These are phyloP conservation scores for Machaerirhynchus nigripectus DNA, from an alignment of 2,113 vertebrate species.

Conservation along the genomic window DNA sequence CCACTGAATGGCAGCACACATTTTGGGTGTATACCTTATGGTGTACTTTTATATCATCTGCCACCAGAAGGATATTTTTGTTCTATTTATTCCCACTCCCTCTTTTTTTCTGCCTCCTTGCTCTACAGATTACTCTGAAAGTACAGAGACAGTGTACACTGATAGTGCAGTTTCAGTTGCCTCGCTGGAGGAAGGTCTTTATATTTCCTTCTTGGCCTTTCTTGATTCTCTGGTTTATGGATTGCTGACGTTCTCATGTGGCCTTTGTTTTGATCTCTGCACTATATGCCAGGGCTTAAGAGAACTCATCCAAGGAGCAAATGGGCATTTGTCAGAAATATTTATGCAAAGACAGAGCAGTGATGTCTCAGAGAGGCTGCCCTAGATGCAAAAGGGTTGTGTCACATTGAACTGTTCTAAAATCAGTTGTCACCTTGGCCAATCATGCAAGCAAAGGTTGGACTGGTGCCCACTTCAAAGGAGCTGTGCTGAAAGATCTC, in stretches of 20 bases:
- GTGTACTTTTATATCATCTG: background rate
- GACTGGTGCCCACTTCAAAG: background rate
- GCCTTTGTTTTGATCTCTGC: slow-evolving; percentile 18
- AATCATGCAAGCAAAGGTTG: background rate
- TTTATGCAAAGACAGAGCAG: background rate
- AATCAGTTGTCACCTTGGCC: background rate
- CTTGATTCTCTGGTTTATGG: background rate
- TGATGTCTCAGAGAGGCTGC: background rate
- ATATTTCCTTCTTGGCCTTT: background rate
- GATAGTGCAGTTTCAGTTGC: background rate
- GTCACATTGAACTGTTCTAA: background rate
- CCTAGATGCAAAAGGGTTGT: background rate
- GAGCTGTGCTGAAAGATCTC: background rate
- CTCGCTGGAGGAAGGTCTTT: background rate
- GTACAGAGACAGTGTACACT: too few relatives aligned
- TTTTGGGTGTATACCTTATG: background rate
- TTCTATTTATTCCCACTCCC: background rate
- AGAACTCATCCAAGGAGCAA: slow-evolving; percentile 3
- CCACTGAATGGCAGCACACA: background rate
- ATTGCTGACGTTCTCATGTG: background rate
- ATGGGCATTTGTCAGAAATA: slow-evolving; percentile 1
- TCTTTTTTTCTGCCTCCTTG: background rate
- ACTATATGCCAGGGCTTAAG: background rate
- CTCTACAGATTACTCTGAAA: background rate
- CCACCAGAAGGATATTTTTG: background rate